These are phyloP conservation scores for Nanorana parkeri DNA, from an alignment of 2,113 vertebrate genomes.

Conservation along the genomic window DNA sequence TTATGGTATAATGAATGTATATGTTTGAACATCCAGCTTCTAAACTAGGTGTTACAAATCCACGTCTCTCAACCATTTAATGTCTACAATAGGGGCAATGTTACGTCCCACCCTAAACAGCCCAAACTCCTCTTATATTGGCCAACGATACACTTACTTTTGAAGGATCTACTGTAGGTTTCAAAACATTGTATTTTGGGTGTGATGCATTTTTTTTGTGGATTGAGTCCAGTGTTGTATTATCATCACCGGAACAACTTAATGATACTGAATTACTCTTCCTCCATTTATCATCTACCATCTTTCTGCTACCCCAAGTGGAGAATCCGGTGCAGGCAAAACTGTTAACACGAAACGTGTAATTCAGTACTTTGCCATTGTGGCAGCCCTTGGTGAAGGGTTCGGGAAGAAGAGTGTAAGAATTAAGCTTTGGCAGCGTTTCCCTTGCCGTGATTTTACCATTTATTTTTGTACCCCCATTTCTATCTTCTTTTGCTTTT, in stretches of 20 bases:
- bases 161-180: too few species aligned
- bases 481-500: constrained; percentile 68
- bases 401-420: constrained; percentile 75
- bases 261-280: background rate
- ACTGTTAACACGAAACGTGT: constrained; percentile 70
- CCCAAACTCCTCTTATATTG: too few species aligned
- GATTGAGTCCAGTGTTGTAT: background rate
- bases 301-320: constrained; percentile 48
- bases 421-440: constrained; percentile 60
- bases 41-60: too few species aligned
- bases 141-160: too few species aligned
- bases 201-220: background rate
- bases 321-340: constrained; percentile 70
- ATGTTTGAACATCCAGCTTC: too few species aligned
- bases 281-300: background rate
- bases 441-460: constrained; percentile 61
- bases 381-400: constrained; percentile 57
- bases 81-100: too few species aligned
- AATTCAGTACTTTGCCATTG: constrained; percentile 66
- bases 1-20: too few species aligned
- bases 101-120: too few species aligned
- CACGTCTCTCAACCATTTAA: too few species aligned
- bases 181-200: background rate
- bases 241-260: background rate
- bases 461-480: constrained; percentile 64